These are phyloP conservation scores for Poecile atricapillus DNA, from an alignment of 2,113 vertebrate species.

Conservation along the genomic window DNA sequence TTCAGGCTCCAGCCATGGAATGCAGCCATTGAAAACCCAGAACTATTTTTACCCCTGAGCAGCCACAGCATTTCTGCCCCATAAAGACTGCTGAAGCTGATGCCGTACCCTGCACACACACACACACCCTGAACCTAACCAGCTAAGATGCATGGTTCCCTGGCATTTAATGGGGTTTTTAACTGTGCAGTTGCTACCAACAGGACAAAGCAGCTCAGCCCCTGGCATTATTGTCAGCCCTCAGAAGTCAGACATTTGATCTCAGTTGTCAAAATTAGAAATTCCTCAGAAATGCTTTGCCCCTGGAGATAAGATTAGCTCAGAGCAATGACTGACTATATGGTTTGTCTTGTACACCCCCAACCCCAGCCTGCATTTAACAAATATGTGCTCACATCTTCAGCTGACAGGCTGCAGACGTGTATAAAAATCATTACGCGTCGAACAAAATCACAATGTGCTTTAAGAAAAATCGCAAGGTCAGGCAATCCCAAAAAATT, in stretches of 20 bases:
- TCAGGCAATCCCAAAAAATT: background rate
- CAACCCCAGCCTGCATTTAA: background rate
- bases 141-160: constrained; percentile 6
- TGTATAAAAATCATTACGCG: background rate
- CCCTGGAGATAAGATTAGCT: constrained; percentile 34
- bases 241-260: constrained; percentile 56
- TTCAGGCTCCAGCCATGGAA: constrained; percentile 65
- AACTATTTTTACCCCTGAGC: constrained; percentile 68
- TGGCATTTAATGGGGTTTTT: constrained; percentile 18
- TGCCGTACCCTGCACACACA: constrained; percentile 1
- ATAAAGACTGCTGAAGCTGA: constrained; percentile 39
- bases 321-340: background rate
- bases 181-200: constrained; percentile 24
- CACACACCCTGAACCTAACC: background rate
- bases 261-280: constrained; percentile 49
- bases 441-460: accelerated
- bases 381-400: background rate
- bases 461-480: background rate
- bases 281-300: constrained; percentile 42
- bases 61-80: constrained; percentile 58
- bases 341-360: background rate
- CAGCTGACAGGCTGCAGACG: background rate
- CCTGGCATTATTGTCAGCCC: constrained; percentile 36
- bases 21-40: constrained; percentile 64
- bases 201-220: constrained; percentile 53